Evolutionary conservation across 2,888 invertebrate species (phyloP).

Genomic region (Microplitis deprimator): DNA sequence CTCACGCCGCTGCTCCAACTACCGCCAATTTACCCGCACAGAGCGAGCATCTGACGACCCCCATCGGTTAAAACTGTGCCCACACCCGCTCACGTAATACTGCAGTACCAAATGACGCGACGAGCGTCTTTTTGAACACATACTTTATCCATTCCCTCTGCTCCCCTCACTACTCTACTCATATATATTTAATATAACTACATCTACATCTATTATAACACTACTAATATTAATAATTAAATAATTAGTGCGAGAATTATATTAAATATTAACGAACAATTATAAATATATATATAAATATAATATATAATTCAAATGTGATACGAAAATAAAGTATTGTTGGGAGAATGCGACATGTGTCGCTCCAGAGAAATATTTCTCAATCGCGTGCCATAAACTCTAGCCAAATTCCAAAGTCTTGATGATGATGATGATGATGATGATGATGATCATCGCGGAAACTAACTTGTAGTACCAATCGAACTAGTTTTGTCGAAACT

Average conservation of each 20-base stretch:
- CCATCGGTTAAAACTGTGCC: slow-evolving; percentile 54
- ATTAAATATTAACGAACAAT: slow-evolving; percentile 15
- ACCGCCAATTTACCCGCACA: slow-evolving; percentile 67
- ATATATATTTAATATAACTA: slow-evolving; percentile 36
- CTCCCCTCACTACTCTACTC: background rate
- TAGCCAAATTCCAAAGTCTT: background rate
- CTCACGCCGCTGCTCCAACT: slow-evolving; percentile 66
- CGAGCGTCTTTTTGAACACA: slow-evolving; percentile 49
- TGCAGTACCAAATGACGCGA: slow-evolving; percentile 47
- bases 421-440: background rate
- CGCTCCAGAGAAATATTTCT: background rate
- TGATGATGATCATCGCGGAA: background rate
- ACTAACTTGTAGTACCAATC: background rate
- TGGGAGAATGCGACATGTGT: background rate
- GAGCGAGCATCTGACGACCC: slow-evolving; percentile 69
- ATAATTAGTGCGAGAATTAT: slow-evolving; percentile 18
- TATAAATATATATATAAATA: slow-evolving; percentile 2
- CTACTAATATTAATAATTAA: slow-evolving; percentile 21
- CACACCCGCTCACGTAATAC: slow-evolving; percentile 47
- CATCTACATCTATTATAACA: slow-evolving; percentile 18
- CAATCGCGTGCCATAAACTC: slow-evolving; percentile 3
- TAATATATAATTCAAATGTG: slow-evolving; percentile 42
- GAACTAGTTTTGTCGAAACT: background rate
- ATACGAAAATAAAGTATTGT: slow-evolving; percentile 31
- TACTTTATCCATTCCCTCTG: background rate